Percentiles rank a stretch among this genome's conserved stretches.
Conservation (phyloP, 2,888 invertebrate genomes). For the Troides oblongomaculatus region DNA sequence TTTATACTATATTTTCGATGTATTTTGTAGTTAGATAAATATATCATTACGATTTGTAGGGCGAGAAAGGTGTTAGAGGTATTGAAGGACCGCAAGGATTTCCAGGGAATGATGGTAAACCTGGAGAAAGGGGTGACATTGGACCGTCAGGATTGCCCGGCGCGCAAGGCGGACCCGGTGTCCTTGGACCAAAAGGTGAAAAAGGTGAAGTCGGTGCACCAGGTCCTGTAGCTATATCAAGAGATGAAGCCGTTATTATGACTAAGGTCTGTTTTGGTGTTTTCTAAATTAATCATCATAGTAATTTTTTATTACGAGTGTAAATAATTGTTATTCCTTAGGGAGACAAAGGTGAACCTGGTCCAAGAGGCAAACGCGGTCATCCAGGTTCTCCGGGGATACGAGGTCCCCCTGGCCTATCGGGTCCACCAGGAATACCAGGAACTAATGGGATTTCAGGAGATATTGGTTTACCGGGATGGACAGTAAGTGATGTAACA, state of each 20-base stretch:
- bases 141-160: slow-evolving; percentile 86
- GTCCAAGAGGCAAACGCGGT: slow-evolving; percentile 80
- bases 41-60: slow-evolving; percentile 46
- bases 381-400: slow-evolving; percentile 90
- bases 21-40: too few species aligned
- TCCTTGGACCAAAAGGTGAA: slow-evolving; percentile 84
- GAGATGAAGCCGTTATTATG: slow-evolving; percentile 80
- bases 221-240: slow-evolving; percentile 81
- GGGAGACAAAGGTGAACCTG: slow-evolving; percentile 71
- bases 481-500: slow-evolving; percentile 79
- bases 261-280: slow-evolving; percentile 63
- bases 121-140: slow-evolving; percentile 85
- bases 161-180: slow-evolving; percentile 84
- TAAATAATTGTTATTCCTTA: background rate
- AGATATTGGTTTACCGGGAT: slow-evolving; percentile 89
- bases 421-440: slow-evolving; percentile 85
- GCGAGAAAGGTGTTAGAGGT: slow-evolving; percentile 84
- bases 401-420: slow-evolving; percentile 85
- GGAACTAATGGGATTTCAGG: slow-evolving; percentile 85
- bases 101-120: slow-evolving; percentile 82
- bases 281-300: background rate
- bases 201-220: slow-evolving; percentile 86
- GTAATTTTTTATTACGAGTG: background rate
- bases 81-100: slow-evolving; percentile 83
- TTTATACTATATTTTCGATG: too few species aligned